These are phyloP conservation scores for Portevinia maculata DNA, from an alignment of 2,888 invertebrate species.

Conservation along the genomic window DNA sequence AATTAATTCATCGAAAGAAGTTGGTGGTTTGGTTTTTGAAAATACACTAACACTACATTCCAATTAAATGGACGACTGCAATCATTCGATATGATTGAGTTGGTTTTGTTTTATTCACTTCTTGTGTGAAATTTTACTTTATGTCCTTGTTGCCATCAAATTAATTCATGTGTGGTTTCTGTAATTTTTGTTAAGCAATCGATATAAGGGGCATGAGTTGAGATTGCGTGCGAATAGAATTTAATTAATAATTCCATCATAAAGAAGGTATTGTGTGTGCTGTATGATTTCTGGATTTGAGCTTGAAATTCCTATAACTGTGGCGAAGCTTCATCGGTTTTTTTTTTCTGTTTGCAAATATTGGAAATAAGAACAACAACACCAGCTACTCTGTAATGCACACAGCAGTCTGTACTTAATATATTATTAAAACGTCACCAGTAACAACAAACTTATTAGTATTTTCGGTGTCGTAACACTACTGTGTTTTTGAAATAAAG, in stretches of 20 bases:
- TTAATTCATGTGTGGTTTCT: constrained; percentile 14
- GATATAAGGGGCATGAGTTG: constrained; percentile 5
- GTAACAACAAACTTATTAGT: no score
- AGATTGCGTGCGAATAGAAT: constrained; percentile 34
- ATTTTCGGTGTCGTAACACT: no score
- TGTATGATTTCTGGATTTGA: constrained; percentile 6
- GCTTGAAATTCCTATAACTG: background rate
- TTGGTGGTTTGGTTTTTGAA: background rate
- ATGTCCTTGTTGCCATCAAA: constrained; percentile 5
- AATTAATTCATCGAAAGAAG: constrained; percentile 38
- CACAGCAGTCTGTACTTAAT: no score
- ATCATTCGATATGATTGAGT: background rate
- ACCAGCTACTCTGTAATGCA: no score
- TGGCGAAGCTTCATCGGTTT: background rate
- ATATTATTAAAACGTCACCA: no score
- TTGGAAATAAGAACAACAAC: no score
- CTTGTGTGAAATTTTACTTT: background rate
- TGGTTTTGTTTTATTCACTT: background rate
- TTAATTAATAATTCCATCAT: constrained; percentile 17
- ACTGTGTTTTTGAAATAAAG: no score
- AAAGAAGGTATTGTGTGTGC: background rate
- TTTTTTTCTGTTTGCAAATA: no score
- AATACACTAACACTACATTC: constrained; percentile 33
- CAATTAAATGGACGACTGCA: constrained; percentile 4
- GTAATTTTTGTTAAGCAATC: constrained; percentile 2